Evolutionary conservation across 2,888 invertebrate species (phyloP).

Genomic region (Ernsta delagoae): DNA sequence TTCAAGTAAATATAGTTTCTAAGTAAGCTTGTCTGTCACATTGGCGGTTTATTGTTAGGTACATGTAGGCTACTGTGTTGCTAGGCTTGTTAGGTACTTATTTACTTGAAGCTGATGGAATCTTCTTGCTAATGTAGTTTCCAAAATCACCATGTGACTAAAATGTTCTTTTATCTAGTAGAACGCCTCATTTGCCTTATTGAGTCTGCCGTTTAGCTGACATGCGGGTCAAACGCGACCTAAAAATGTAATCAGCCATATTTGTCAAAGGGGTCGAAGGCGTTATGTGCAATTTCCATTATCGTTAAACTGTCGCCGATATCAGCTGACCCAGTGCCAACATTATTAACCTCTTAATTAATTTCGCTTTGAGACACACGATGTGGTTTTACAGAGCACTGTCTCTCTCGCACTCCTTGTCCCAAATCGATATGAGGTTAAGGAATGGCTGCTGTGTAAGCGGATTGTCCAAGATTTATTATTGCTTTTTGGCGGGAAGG

Average conservation of each 20-base stretch:
- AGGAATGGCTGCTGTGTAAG: slow-evolving; percentile 33
- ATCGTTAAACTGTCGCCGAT: slow-evolving; percentile 35
- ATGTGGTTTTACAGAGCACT: slow-evolving; percentile 14
- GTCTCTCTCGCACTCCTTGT: slow-evolving; percentile 31
- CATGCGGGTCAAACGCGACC: slow-evolving; percentile 17
- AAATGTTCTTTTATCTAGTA: neutral
- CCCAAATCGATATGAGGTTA: slow-evolving; percentile 29
- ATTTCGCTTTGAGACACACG: slow-evolving; percentile 37
- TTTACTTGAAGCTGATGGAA: too few species aligned
- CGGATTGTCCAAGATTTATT: slow-evolving; percentile 36
- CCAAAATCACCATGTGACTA: neutral
- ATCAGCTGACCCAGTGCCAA: slow-evolving; percentile 41
- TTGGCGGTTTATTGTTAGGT: too few species aligned
- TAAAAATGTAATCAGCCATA: slow-evolving; percentile 33
- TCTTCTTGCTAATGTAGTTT: neutral
- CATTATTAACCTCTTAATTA: slow-evolving; percentile 44
- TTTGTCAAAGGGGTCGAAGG: slow-evolving; percentile 33
- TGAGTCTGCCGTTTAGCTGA: neutral
- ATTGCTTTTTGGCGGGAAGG: slow-evolving; percentile 31
- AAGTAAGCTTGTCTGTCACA: too few species aligned
- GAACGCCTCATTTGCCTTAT: slow-evolving; percentile 6
- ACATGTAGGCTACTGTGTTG: too few species aligned
- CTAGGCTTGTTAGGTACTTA: too few species aligned
- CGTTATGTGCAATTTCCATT: slow-evolving; percentile 38
- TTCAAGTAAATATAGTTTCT: too few species aligned